Evolutionary conservation across 1,140 invertebrate genomes (phyloP).

Genomic region (Cataglyphis hispanica): DNA sequence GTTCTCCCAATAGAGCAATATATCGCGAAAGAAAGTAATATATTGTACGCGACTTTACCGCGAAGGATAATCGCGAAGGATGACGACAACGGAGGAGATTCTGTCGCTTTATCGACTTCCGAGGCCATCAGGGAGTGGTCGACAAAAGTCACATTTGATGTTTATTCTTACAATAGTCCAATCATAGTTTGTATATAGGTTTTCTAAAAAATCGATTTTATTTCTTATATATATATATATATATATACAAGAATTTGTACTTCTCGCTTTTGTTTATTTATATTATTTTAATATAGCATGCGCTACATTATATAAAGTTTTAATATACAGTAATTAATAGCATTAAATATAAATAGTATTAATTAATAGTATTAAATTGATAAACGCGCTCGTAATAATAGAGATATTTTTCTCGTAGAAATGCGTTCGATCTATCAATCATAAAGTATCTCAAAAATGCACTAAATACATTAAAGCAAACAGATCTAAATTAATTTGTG

Average conservation of each 20-base stretch:
- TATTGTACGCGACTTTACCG: slow-evolving; percentile 55
- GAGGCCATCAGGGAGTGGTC: slow-evolving; percentile 16
- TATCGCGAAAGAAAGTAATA: slow-evolving; percentile 60
- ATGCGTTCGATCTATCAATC: not conserved
- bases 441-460: not conserved
- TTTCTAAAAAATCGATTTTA: slow-evolving; percentile 15
- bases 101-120: slow-evolving; percentile 38
- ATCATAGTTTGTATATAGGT: not conserved
- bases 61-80: slow-evolving; percentile 55
- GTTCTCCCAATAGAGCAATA: slow-evolving; percentile 59
- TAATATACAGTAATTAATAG: not conserved
- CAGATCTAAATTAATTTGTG: not conserved
- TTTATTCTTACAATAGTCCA: slow-evolving; percentile 28
- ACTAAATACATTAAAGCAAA: not conserved
- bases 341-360: no score
- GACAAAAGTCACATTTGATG: slow-evolving; percentile 29
- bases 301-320: not conserved
- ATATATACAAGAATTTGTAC: no score
- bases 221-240: not conserved
- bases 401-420: not conserved
- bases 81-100: slow-evolving; percentile 17
- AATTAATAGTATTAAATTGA: no score
- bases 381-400: not conserved
- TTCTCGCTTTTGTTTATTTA: not conserved
- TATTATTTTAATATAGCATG: not conserved